Conservation (phyloP, 1,140 invertebrate genomes). For the Neuroterus valhalla region DNA sequence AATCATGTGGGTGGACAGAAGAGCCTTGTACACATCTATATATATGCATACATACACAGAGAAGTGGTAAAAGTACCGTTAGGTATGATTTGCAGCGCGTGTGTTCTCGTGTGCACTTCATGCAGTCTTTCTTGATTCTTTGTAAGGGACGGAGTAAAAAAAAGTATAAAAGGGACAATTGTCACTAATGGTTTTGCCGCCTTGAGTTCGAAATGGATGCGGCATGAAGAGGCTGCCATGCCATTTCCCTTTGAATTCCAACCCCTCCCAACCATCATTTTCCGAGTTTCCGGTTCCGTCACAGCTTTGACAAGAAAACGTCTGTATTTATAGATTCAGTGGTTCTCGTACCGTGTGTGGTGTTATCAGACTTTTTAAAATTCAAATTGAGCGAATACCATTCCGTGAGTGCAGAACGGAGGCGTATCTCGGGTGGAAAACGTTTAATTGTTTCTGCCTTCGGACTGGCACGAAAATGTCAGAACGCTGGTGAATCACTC, state of each 20-base stretch:
- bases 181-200: constrained; percentile 1
- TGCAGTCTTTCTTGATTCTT: not conserved
- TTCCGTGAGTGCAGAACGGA: not conserved
- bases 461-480: constrained; percentile 54
- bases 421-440: constrained; percentile 3
- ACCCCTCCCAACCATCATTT: not conserved
- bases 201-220: constrained; percentile 9
- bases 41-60: not conserved
- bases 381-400: not conserved
- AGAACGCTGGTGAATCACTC: constrained; percentile 58
- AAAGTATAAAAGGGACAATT: not conserved
- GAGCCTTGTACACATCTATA: not conserved
- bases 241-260: constrained; percentile 18
- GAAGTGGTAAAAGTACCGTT: too few species aligned
- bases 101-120: too few species aligned
- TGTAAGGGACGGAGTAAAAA: too few species aligned
- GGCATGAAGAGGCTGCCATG: constrained; percentile 2
- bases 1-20: not conserved
- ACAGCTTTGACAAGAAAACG: constrained; percentile 39
- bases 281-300: constrained; percentile 11
- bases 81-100: too few species aligned
- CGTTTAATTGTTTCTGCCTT: constrained; percentile 23
- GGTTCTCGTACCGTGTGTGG: constrained; percentile 40
- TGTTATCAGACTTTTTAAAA: constrained; percentile 5
- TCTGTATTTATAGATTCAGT: constrained; percentile 34